Base-by-base conservation (phyloP, 2,888 invertebrate genomes). In the Cyaniris semiargus region DNA sequence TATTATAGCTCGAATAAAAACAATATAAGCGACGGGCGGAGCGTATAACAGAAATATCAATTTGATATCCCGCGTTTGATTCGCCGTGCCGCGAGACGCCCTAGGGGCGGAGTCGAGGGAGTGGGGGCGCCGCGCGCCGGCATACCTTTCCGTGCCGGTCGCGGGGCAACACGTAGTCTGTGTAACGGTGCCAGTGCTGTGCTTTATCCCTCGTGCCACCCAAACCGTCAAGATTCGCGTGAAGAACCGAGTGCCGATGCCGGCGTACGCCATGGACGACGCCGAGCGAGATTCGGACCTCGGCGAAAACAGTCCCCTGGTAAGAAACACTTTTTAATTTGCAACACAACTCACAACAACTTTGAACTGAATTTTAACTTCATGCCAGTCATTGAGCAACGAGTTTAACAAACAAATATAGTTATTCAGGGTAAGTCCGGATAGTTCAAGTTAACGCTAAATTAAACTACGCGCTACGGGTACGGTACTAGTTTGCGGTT, bases 161-260 rank as follows among this genome's bases (percentile, higher is more conserved):
- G 83, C 85, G 86, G 83, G 81, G 85, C 81, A 86, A 86, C 88
- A 84, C 88, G 91, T 76, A 79, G 77, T 77, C 78, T 48, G 77
- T n/a, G 75, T 48, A 80, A 78, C 60, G 60, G 81, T 85, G 87
- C 86, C 89, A 85, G 91, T 88, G 91, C 87, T 88, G 85, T 85
- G 82, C 84, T 89, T 87, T 84, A 88, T 84, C 80, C 83, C 82
- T 83, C 88, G 89, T 89, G 86, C 83, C 82, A 76, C 79, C 78
- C 83, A 89, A 94, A 85, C 91, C 94, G 95, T 94, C 97, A 97
- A 97, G 96, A 97, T 97, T 97, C 96, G 97, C 95, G 96, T 97
- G 93, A 97, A 97, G 96, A 97, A 97, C 91, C 96, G 96, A 95
- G 97, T 97, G 89, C 97, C 97, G 94, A 96, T 97, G 92, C 97